Evolutionary conservation across 1,140 invertebrate genomes (phyloP), one percentile per base, ranked within the genome.

Genomic region (Bursaphelenchus mucronatus): DNA sequence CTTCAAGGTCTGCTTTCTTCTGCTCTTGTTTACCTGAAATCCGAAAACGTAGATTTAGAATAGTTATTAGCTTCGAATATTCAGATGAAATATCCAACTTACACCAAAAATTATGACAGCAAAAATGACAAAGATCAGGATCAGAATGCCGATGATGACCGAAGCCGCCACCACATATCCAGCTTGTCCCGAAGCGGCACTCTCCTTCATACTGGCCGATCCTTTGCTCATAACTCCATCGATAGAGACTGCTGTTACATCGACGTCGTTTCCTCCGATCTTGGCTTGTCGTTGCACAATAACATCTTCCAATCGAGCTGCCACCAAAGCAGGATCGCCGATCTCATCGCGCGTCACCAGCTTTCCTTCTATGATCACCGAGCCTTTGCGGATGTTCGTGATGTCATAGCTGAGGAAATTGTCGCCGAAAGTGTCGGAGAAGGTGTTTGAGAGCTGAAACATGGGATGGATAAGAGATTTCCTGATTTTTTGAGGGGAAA

Each of bases 31-130:
- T 43, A 41, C 30, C 19, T 41, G n/a, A 50, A 50, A 15, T 15
- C 17, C 1, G n/a, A 3, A 50, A 50, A 15, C 47, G 4, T 19
- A 1, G n/a, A 50, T 19, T 19, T 50, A 3, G 17, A 15, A n/a
- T 50, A 50, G n/a, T 50, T 50, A 4, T 19, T 19, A 1, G n/a
- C 2, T 15, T n/a, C 8, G 21, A 55, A 55, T 15, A 15, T 39
- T 5, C 1, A 55, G 13, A 8, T 8, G 8, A 15, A 55, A 4
- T 15, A 4, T 55, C 39, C 8, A 19, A 55, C 46, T 64, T 13
- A 64, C 61, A 9, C 63, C 63, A 30, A 64, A 64, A 1, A 64
- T 57, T 46, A 64, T 64, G 6, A 64, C 55, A 44, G 63, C 63
- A 44, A 64, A 64, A 10, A 64, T 47, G 19, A 54, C 21, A n/a